Conservation (phyloP, 2,113 vertebrate species). For the Zosterops japonicus region DNA sequence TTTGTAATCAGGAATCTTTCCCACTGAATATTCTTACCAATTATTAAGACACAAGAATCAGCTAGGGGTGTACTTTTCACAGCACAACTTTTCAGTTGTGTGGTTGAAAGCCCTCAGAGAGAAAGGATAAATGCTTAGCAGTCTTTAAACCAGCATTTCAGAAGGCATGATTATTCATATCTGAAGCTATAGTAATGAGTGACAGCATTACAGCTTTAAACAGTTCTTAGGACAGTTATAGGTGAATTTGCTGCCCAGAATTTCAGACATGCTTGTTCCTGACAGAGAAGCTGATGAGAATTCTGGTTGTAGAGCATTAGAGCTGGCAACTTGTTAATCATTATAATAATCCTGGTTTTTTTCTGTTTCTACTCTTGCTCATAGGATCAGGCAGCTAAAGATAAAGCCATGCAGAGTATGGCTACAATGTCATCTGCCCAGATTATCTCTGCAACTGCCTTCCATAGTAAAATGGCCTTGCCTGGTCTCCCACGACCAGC, state of each 20-base stretch:
- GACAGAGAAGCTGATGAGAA: background rate
- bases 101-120: background rate
- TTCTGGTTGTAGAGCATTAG: background rate
- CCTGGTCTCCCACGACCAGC: conserved; percentile 84
- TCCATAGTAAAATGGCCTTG: conserved; percentile 92
- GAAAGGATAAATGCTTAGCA: background rate
- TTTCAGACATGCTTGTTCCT: background rate
- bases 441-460: conserved; percentile 91
- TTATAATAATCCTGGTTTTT: background rate
- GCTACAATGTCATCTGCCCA: conserved; percentile 95
- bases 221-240: background rate
- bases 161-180: background rate
- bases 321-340: background rate
- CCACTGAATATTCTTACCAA: background rate
- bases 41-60: background rate
- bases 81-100: background rate
- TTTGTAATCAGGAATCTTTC: background rate
- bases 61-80: background rate
- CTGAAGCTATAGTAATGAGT: background rate
- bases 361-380: conserved; percentile 30
- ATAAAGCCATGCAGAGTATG: conserved; percentile 97
- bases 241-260: background rate
- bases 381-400: conserved; percentile 96
- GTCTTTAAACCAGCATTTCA: background rate
- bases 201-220: background rate